These are phyloP conservation scores for Myiothlypis chrysogaster DNA, from an alignment of 2,797 vertebrate genomes.

Conservation along the genomic window DNA sequence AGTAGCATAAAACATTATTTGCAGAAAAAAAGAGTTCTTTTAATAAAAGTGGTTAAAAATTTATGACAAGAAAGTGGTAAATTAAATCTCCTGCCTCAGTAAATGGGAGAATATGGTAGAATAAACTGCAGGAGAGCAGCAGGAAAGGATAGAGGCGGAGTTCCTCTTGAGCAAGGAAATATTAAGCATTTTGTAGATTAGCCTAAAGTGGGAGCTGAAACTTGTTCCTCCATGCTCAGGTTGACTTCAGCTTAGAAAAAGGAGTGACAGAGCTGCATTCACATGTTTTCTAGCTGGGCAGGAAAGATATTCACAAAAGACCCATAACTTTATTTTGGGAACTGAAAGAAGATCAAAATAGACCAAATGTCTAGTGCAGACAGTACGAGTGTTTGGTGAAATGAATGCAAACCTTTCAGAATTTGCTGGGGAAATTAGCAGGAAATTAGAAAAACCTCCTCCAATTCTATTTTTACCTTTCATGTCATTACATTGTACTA, in stretches of 20 bases:
- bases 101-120: neutral
- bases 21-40: neutral
- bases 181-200: neutral
- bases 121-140: neutral
- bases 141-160: neutral
- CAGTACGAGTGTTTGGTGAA: neutral
- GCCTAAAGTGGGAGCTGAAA: neutral
- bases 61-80: neutral
- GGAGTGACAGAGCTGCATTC: neutral
- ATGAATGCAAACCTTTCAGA: slow-evolving; percentile 28
- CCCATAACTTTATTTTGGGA: neutral
- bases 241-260: neutral
- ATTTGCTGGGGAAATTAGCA: slow-evolving; percentile 38
- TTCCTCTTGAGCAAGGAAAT: neutral
- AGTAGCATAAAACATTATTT: neutral
- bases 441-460: slow-evolving; percentile 35
- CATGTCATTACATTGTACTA: neutral
- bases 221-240: neutral
- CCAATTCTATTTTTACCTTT: slow-evolving; percentile 43
- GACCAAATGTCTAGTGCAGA: neutral
- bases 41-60: neutral
- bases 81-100: neutral
- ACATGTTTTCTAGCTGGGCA: neutral
- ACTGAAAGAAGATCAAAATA: slow-evolving; percentile 12
- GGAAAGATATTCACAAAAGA: neutral